phyloP scores from a whole-genome alignment of 2,797 vertebrate species.

The Notamacropus eugenii region DNA sequence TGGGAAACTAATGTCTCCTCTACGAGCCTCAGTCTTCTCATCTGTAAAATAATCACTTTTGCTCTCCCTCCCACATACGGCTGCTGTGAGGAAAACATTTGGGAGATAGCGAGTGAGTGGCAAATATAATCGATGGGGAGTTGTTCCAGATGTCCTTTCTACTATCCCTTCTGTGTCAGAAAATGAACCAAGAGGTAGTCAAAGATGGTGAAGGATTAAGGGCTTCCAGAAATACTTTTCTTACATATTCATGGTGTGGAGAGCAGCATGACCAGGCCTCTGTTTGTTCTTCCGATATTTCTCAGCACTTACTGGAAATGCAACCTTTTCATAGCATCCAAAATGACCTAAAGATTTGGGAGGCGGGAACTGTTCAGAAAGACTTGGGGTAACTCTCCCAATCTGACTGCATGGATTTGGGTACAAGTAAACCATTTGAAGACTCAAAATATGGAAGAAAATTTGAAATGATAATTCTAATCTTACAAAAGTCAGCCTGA shows the following conservation, averaged over 20 bases:
- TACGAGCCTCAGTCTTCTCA: background rate
- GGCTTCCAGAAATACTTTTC: slow-evolving; percentile 2
- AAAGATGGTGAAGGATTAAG: slow-evolving; percentile 14
- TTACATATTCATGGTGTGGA: background rate
- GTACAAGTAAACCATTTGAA: background rate
- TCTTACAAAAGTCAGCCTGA: background rate
- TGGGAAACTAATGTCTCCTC: background rate
- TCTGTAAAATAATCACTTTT: background rate
- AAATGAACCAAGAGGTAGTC: background rate
- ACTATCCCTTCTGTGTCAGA: background rate
- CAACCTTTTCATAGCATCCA: background rate
- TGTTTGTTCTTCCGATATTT: slow-evolving; percentile 28
- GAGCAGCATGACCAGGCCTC: background rate
- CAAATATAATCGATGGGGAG: background rate
- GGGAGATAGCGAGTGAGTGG: background rate
- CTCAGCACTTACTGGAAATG: background rate
- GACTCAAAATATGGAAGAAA: background rate
- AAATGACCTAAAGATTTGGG: background rate
- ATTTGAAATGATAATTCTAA: slow-evolving; percentile 5
- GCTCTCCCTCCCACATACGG: background rate
- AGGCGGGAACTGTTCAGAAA: background rate
- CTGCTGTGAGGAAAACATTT: background rate
- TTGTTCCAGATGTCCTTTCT: background rate
- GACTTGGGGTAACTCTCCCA: background rate
- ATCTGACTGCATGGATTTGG: background rate